Evolutionary conservation across 2,888 invertebrate species (phyloP), one percentile per base, ranked within the genome.

Genomic region (Volucella zonaria): DNA sequence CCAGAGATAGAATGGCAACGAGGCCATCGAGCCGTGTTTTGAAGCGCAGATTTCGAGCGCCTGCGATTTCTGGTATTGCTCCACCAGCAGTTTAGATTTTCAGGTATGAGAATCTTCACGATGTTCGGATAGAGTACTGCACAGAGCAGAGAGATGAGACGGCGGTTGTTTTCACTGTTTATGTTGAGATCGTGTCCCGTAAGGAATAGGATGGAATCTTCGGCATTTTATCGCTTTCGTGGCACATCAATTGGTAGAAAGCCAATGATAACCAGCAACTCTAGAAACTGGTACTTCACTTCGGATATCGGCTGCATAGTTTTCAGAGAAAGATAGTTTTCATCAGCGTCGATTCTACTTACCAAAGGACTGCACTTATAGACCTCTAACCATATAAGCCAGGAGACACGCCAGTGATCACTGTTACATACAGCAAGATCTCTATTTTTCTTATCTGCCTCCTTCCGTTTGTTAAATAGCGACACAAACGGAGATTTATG

Each of bases 41-140:
- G 90, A 96, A 96, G 51, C 93, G 94, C 10, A 96, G 91, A 88
- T 96, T 96, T 87, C 94, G 95, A 0, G 96, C 93, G n/a, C 93
- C 93, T 0, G 95, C 94, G 75, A 95, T 94, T 10, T 95, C 93
- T 0, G 96, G 95, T 64, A 97, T 93, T 0, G 96, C 96, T 0
- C 96, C 96, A 1, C 94, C 94, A 0, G 94, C 94, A 89, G 95
- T 95, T 90, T 94, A 93, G 89, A 95, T 96, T 96, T 87, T 95
- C 95, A 0, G 96, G 96, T 0, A 96, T 96, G 62, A 96, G 92
- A 0, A 92, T 95, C 92, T 96, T 96, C 0, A 97, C 96, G 43
- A 99, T 94, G 90, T 98, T 97, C 0, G 99, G 99, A 92, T 98
- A 99, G 18, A 97, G 93, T 0, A 98, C 98, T 1, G 97, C 98